phyloP scores from a whole-genome alignment of 2,113 vertebrate genomes.

The Sardina pilchardus region DNA sequence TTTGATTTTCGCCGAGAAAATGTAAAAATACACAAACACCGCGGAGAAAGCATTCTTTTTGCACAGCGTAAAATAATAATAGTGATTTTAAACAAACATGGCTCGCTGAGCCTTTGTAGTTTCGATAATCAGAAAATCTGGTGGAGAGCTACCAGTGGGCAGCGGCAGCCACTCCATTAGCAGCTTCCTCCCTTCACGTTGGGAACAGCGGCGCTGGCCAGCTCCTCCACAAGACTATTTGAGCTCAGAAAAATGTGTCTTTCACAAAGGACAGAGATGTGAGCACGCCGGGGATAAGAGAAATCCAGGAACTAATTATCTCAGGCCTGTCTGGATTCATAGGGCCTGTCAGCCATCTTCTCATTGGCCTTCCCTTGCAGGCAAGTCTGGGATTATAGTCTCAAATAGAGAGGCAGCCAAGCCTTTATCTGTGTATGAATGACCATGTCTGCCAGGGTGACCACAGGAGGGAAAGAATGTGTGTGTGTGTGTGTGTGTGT shows the following conservation, averaged over 20 bases:
- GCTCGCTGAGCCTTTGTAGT: background rate
- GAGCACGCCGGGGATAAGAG: conserved; percentile 54
- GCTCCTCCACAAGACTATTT: background rate
- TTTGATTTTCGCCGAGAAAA: background rate
- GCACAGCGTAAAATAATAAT: background rate
- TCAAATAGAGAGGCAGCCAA: conserved; percentile 60
- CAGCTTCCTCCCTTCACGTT: background rate
- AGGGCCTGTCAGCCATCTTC: conserved; percentile 67
- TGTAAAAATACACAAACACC: background rate
- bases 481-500: conserved; percentile 18
- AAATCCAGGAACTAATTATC: conserved; percentile 73
- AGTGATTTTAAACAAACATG: background rate
- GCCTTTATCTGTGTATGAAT: conserved; percentile 78
- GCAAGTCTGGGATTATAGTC: conserved; percentile 76
- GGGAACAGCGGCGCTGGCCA: background rate
- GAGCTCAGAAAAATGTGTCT: conserved; percentile 37
- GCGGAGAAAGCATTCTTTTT: background rate
- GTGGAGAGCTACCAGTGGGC: background rate
- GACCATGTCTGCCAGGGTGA: conserved; percentile 71
- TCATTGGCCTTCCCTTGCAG: conserved; percentile 70
- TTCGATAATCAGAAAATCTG: background rate
- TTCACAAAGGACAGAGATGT: conserved; percentile 56
- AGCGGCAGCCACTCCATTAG: background rate
- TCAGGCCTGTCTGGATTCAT: conserved; percentile 65
- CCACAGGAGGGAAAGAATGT: conserved; percentile 52